Evolutionary conservation across 23 tunicate species (phyloP).

Genomic region (Pegea sp.): DNA sequence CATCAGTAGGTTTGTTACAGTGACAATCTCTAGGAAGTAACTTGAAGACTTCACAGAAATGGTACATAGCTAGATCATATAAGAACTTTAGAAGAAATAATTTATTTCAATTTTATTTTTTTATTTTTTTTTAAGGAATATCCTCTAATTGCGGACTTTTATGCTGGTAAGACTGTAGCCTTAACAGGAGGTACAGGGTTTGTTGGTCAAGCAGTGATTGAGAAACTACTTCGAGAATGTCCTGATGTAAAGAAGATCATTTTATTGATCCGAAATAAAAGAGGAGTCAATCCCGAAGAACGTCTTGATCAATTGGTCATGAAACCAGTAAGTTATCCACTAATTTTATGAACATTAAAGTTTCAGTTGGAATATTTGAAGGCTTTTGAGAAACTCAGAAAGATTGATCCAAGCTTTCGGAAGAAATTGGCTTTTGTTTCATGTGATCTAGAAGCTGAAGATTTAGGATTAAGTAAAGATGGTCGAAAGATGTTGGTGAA

Average conservation of each 20-base stretch:
- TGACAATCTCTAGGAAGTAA: too few species aligned
- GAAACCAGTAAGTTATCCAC: too few species aligned
- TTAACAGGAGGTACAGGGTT: slow-evolving; percentile 67
- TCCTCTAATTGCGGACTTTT: slow-evolving; percentile 17
- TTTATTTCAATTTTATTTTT: not conserved
- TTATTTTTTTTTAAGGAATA: slow-evolving; percentile 5
- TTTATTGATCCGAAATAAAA: slow-evolving; percentile 21
- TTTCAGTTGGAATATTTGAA: too few species aligned
- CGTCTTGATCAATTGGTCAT: slow-evolving; percentile 2
- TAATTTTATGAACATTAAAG: too few species aligned
- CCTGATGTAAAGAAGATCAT: slow-evolving; percentile 24
- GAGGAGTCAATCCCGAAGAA: slow-evolving; percentile 13
- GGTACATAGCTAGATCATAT: too few species aligned
- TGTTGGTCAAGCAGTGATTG: slow-evolving; percentile 35
- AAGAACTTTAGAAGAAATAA: too few species aligned
- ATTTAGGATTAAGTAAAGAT: slow-evolving; percentile 7
- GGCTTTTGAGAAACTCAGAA: slow-evolving; percentile 21
- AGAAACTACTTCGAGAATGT: slow-evolving; percentile 34
- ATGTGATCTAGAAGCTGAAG: slow-evolving; percentile 17
- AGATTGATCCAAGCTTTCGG: slow-evolving; percentile 14
- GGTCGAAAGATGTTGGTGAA: not conserved
- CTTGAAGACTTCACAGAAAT: too few species aligned
- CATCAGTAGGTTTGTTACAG: too few species aligned
- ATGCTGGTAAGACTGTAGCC: slow-evolving; percentile 28
- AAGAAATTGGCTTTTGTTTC: slow-evolving; percentile 12